Base-by-base conservation (phyloP, 1,140 invertebrate genomes). In the Planococcus citri region DNA sequence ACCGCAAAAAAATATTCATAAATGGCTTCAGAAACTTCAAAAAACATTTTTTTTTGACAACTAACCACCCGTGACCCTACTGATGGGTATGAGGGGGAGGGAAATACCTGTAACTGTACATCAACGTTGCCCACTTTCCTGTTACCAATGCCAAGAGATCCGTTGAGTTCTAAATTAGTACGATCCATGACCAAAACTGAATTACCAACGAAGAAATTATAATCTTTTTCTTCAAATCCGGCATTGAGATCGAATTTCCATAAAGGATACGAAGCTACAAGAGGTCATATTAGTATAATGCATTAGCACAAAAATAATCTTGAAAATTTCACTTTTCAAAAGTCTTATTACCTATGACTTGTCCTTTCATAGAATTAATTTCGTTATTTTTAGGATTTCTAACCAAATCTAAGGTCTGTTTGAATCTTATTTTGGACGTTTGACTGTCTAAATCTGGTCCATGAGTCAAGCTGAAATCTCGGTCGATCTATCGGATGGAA, bases 91-190 rank as follows among this genome's bases (percentile, higher is more conserved):
- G n/a, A n/a, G n/a, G n/a, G n/a, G n/a, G 29, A 33, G 29, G 29
- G 4, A 64, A 64, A 64, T 64, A 64, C 60, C 60, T 64, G 60
- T 14, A 64, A 20, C 17, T 64, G 21, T 25, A 64, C 60, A 25
- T 64, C 60, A 25, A 64, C 25, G 17, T 24, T 64, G 3, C 60
- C 60, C 20, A 27, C 22, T 64, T 64, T 64, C 9, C 21, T 64
- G 24, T 64, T 64, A 17, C 20, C 60, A 64, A 64, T 17, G 17
- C 60, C 60, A 4, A 64, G 10, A 24, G 60, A 64, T 10, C 60
- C 60, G 24, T 64, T 64, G 3, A 64, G 6, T 14, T 25, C 60
- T 4, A 64, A 14, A 64, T 64, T 24, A 2, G 60, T 64, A 9
- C 25, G 21, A 27, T 64, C 60, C 60, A 64, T 24, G 24, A 14